Evolutionary conservation across 2,888 invertebrate species (phyloP).

Genomic region (Nephrotoma appendiculata): DNA sequence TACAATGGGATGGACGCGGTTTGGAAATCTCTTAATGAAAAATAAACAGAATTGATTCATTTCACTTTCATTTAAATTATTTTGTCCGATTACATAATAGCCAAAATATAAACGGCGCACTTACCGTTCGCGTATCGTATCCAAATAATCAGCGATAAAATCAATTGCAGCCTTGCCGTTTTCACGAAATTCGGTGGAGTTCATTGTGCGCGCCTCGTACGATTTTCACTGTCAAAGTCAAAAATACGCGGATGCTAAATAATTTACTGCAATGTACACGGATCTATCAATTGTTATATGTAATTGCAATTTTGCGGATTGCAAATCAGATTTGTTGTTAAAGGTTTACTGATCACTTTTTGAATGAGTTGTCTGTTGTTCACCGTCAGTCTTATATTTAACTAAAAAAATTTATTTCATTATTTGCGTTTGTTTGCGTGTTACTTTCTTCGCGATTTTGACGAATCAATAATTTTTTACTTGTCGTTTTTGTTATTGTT

Average conservation of each 20-base stretch:
- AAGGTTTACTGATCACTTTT: background rate
- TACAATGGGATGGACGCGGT: background rate
- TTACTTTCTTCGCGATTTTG: background rate
- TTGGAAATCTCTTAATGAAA: background rate
- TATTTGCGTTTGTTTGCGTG: background rate
- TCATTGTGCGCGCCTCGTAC: conserved; percentile 39
- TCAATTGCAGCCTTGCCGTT: conserved; percentile 81
- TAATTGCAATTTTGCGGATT: background rate
- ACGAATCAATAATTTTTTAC: background rate
- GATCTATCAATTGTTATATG: background rate
- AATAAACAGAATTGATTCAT: background rate
- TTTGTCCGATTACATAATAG: background rate
- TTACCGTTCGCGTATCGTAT: conserved; percentile 66
- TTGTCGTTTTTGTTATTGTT: background rate
- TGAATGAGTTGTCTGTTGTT: background rate
- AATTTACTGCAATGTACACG: background rate
- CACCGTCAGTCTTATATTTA: background rate
- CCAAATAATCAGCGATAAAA: conserved; percentile 79
- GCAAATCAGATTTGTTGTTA: background rate
- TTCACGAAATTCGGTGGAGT: conserved; percentile 60
- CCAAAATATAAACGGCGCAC: conserved; percentile 16
- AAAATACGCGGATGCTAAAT: background rate
- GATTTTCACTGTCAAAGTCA: background rate
- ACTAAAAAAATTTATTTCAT: background rate
- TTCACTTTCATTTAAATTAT: background rate